Evolutionary conservation across 2,888 invertebrate genomes (phyloP).

Genomic region (Lamellibrachia satsuma): DNA sequence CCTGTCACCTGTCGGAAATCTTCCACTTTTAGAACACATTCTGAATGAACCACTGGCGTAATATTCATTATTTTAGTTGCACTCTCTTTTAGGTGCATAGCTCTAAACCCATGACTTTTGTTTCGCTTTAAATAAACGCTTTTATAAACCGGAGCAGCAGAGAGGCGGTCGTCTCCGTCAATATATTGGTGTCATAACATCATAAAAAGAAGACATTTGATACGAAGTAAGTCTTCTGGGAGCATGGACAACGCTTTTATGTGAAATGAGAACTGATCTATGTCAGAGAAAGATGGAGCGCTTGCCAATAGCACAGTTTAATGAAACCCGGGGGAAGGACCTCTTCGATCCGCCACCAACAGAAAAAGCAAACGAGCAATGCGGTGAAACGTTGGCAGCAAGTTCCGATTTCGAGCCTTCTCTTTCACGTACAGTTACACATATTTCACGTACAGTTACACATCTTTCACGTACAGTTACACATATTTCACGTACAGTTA

Average conservation of each 20-base stretch:
- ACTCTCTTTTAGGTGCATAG: too few relatives aligned
- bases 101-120: too few relatives aligned
- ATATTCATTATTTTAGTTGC: too few relatives aligned
- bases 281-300: neutral
- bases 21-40: too few relatives aligned
- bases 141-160: neutral
- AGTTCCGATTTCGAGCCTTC: neutral
- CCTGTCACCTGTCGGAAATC: too few relatives aligned
- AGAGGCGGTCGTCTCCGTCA: neutral
- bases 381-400: neutral
- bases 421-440: too few relatives aligned
- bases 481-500: neutral
- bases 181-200: neutral
- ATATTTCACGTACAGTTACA: too few relatives aligned
- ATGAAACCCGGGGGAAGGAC: neutral
- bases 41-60: too few relatives aligned
- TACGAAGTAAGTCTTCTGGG: neutral
- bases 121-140: neutral
- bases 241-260: neutral
- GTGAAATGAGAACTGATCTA: neutral
- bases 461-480: neutral
- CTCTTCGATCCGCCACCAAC: neutral
- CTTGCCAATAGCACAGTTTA: neutral
- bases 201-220: neutral
- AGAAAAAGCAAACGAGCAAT: neutral